Conservation (phyloP, 2,888 invertebrate species). For the Rotaria macrura region DNA sequence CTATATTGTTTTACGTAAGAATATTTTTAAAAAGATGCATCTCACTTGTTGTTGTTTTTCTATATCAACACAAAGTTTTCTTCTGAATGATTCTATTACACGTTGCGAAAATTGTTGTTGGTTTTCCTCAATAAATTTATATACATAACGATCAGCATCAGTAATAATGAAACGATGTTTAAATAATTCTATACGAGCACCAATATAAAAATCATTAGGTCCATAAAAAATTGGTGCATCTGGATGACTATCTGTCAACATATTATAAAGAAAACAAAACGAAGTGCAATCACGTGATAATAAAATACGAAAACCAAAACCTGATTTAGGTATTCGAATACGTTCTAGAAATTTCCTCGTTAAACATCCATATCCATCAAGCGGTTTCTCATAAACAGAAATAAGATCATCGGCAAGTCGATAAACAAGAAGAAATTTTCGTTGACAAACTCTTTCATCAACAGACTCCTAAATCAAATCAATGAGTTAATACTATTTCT, state of each 20-base stretch:
- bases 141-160: conserved; percentile 73
- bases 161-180: conserved; percentile 66
- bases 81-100: conserved; percentile 25
- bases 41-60: not conserved
- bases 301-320: conserved; percentile 40
- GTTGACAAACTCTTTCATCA: conserved; percentile 65
- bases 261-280: not conserved
- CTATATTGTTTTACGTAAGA: too few relatives aligned
- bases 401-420: conserved; percentile 65
- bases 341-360: conserved; percentile 66
- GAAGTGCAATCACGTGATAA: too few relatives aligned
- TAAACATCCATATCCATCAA: conserved; percentile 66
- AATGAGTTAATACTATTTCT: not conserved
- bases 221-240: conserved; percentile 66
- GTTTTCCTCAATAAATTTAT: conserved; percentile 57
- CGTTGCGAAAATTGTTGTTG: conserved; percentile 42
- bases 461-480: conserved; percentile 51
- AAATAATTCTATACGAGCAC: conserved; percentile 63
- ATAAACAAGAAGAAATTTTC: conserved; percentile 67
- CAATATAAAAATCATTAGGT: conserved; percentile 68
- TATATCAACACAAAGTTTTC: not conserved
- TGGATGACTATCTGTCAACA: conserved; percentile 43
- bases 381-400: conserved; percentile 63
- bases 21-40: not conserved
- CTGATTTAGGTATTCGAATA: conserved; percentile 61